These are phyloP conservation scores for Trachelus tabidus DNA, from an alignment of 2,888 invertebrate species.

Conservation along the genomic window DNA sequence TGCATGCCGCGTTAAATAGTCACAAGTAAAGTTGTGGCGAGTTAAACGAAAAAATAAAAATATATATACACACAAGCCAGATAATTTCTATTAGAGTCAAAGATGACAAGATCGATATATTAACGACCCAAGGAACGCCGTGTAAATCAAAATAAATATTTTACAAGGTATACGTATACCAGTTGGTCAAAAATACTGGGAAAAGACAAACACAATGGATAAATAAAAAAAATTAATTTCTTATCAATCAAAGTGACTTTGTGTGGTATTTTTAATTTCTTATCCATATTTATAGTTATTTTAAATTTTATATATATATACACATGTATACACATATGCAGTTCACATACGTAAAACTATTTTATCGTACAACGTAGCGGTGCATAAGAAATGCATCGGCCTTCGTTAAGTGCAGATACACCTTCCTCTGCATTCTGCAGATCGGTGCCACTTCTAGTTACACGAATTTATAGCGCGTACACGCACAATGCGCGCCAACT, in stretches of 20 bases:
- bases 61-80: neutral
- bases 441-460: slow-evolving; percentile 31
- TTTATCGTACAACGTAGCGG: neutral
- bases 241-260: neutral
- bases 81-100: neutral
- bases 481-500: slow-evolving; percentile 50
- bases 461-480: slow-evolving; percentile 51
- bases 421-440: slow-evolving; percentile 45
- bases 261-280: neutral
- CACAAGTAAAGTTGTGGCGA: too few relatives aligned
- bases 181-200: neutral
- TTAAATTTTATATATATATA: neutral
- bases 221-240: neutral
- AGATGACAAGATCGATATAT: neutral
- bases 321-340: neutral
- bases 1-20: too few relatives aligned
- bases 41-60: too few relatives aligned
- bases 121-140: neutral
- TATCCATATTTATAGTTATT: neutral
- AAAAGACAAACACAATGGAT: neutral
- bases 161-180: neutral
- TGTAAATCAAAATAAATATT: neutral
- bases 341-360: neutral
- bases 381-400: neutral
- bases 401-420: slow-evolving; percentile 53